Base-by-base conservation (phyloP, 2,888 invertebrate genomes). In the Pediacus dermestoides region DNA sequence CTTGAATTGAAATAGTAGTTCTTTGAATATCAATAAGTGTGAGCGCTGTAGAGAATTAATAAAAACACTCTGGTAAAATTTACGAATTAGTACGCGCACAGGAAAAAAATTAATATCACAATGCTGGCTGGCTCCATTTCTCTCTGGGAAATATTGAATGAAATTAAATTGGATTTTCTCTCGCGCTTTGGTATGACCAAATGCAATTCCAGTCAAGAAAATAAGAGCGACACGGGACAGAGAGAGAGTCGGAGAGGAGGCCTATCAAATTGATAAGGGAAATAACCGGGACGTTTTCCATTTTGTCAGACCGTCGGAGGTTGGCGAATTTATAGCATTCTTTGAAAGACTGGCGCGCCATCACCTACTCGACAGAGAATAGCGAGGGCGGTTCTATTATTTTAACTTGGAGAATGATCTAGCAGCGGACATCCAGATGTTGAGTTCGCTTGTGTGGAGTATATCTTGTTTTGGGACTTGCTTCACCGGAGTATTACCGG, bases 381-480 rank as follows among this genome's bases (percentile, higher is more conserved):
- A 11, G 28, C 13, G 7, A 58, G 52, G 50, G 54, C 47, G 48
- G 46, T 43, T 55, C 60, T 57, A 60, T 61, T 62, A 61, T 62
- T 62, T 61, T 58, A 58, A 57, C 60, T 57, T 8, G 12, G 14
- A 54, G 59, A 61, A 60, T 57, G n/a, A 57, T 57, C 53, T 53
- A 53, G n/a, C n/a, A n/a, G 50, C 51, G 57, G 53, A 60, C 54
- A 51, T 55, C 61, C 63, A 63, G 63, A 59, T 61, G 62, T 54
- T 55, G 46, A 41, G 46, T 44, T 52, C 37, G 39, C 36, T 39
- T 14, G 25, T 34, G 21, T 23, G 30, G 16, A n/a, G n/a, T n/a
- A n/a, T 12, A 38, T 16, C 26, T 8, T 27, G 16, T 34, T 27
- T 27, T 22, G 31, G 21, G 25, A 35, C 30, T 37, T 25, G 25